Percentiles rank a stretch among this genome's conserved stretches.
These are phyloP conservation scores for Falcunculus frontatus DNA, from an alignment of 2,113 vertebrate genomes.

Conservation along the genomic window DNA sequence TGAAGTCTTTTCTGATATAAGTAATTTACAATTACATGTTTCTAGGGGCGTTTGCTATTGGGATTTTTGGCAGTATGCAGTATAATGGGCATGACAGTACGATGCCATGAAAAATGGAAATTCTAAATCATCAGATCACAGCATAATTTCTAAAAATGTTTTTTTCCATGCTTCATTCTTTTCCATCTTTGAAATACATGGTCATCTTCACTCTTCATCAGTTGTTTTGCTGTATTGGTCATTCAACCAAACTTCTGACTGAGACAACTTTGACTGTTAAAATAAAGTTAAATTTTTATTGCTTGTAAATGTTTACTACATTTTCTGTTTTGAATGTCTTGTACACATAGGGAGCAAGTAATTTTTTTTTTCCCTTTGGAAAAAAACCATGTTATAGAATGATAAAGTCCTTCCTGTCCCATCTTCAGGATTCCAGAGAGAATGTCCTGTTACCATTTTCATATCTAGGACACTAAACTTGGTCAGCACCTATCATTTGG, in stretches of 20 bases:
- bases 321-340: background rate
- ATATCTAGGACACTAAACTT: background rate
- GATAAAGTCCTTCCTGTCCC: background rate
- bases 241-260: background rate
- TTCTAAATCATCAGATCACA: constrained; percentile 1
- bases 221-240: background rate
- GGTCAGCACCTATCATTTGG: background rate
- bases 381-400: background rate
- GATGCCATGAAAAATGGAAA: constrained; percentile 35
- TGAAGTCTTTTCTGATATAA: background rate
- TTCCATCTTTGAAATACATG: background rate
- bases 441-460: background rate
- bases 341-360: background rate
- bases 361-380: background rate
- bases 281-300: background rate
- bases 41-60: background rate
- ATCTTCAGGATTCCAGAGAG: background rate
- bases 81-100: constrained; percentile 11
- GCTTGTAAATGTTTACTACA: background rate
- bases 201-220: background rate
- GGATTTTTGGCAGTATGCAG: background rate
- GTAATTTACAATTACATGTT: background rate
- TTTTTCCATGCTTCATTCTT: background rate
- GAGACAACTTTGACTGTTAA: background rate
- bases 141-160: background rate